These are phyloP conservation scores for Neopelma chrysocephalum DNA, from an alignment of 2,797 vertebrate genomes.

Conservation along the genomic window DNA sequence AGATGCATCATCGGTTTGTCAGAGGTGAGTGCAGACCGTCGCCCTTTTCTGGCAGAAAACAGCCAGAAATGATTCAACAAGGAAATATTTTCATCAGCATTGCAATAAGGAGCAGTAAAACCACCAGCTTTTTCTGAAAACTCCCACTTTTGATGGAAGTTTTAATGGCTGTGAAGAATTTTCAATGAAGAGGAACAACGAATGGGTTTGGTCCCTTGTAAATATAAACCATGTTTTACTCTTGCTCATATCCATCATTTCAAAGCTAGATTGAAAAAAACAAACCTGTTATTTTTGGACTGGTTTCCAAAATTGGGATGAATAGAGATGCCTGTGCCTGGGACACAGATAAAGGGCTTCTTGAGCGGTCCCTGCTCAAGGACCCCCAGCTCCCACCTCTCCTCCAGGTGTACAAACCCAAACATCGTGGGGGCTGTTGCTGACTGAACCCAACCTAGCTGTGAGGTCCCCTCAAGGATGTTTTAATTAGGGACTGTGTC, in stretches of 20 bases:
- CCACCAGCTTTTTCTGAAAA: background rate
- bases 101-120: background rate
- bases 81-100: background rate
- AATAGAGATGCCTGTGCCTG: background rate
- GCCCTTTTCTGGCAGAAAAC: background rate
- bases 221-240: background rate
- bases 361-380: background rate
- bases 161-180: background rate
- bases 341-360: background rate
- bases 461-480: fast-evolving
- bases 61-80: slow-evolving; percentile 4
- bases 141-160: background rate
- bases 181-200: background rate
- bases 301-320: background rate
- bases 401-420: background rate
- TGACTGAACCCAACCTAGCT: background rate
- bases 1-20: slow-evolving; percentile 4
- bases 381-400: background rate
- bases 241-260: background rate
- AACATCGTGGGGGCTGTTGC: background rate
- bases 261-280: background rate
- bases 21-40: background rate
- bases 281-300: background rate
- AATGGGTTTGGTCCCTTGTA: background rate
- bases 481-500: background rate